Percentiles rank a stretch among this genome's conserved stretches.
phyloP scores from a whole-genome alignment of 2,797 vertebrate genomes.

The Cryptoprocta ferox region DNA sequence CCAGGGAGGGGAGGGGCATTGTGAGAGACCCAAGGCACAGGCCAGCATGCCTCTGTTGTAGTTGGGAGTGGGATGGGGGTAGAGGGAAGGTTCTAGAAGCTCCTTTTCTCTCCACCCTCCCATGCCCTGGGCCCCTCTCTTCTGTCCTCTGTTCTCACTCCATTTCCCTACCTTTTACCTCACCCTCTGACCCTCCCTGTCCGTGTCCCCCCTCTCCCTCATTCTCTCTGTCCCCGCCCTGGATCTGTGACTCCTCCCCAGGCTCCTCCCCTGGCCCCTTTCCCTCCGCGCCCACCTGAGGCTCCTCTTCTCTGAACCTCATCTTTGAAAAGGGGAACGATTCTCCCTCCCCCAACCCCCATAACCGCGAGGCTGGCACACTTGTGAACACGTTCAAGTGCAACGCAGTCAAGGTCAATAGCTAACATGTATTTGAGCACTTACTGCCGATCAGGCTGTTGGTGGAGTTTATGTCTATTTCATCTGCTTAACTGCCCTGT shows the following conservation, averaged over 20 bases:
- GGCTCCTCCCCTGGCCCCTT: fast-evolving
- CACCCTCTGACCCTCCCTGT: background rate
- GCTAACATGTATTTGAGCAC: background rate
- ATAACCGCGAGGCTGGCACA: fast-evolving
- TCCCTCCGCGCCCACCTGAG: background rate
- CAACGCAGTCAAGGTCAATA: fast-evolving
- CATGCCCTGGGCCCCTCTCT: fast-evolving
- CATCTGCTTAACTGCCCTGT: background rate
- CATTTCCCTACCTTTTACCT: background rate
- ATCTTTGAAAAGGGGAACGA: background rate
- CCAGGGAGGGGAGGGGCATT: fast-evolving
- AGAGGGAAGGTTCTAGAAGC: conserved; percentile 12
- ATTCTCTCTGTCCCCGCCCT: background rate
- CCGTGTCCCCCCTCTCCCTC: no score
- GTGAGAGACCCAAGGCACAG: fast-evolving
- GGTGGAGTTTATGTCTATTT: background rate
- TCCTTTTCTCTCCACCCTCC: background rate
- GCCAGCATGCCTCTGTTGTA: background rate
- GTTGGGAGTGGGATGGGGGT: no score
- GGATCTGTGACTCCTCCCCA: background rate
- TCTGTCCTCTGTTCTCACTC: background rate
- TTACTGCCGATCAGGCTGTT: fast-evolving
- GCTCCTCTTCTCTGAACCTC: background rate
- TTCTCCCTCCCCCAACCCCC: fast-evolving
- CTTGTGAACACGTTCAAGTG: fast-evolving